These are phyloP conservation scores for Mantis religiosa DNA, from an alignment of 2,888 invertebrate genomes.

Conservation along the genomic window DNA sequence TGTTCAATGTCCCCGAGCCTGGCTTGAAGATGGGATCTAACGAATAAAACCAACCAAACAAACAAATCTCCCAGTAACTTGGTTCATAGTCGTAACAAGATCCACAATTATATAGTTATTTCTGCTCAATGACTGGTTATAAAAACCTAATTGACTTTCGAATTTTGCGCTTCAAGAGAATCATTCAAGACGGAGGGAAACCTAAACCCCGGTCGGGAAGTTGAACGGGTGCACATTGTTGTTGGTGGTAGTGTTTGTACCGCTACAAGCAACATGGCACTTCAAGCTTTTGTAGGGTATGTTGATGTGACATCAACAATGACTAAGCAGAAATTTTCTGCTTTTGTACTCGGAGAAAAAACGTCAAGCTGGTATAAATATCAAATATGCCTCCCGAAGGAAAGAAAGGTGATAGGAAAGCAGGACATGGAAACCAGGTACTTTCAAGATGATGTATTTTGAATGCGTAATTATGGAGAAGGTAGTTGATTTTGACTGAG, in stretches of 20 bases:
- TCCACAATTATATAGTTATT: too few relatives aligned
- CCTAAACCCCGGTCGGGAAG: too few relatives aligned
- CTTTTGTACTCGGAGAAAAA: background rate
- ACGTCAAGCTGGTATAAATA: background rate
- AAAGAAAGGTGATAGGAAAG: constrained; percentile 26
- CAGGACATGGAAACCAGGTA: constrained; percentile 13
- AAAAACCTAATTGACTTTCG: too few relatives aligned
- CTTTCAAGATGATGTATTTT: background rate
- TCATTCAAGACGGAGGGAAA: too few relatives aligned
- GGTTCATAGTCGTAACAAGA: too few relatives aligned
- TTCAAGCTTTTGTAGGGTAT: background rate
- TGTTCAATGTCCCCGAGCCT: too few relatives aligned
- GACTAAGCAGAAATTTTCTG: constrained; percentile 19
- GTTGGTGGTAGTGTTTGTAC: background rate
- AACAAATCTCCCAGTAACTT: too few relatives aligned
- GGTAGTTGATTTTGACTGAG: too few relatives aligned
- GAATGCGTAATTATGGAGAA: background rate
- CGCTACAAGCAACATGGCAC: background rate
- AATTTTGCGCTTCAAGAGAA: too few relatives aligned
- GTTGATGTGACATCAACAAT: background rate
- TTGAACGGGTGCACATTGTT: background rate
- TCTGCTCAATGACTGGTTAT: too few relatives aligned
- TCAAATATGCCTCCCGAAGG: constrained; percentile 25
- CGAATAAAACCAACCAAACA: too few relatives aligned
- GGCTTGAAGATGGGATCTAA: too few relatives aligned